Evolutionary conservation across 2,888 invertebrate species (phyloP).

Genomic region (Chrysolina oricalcia): DNA sequence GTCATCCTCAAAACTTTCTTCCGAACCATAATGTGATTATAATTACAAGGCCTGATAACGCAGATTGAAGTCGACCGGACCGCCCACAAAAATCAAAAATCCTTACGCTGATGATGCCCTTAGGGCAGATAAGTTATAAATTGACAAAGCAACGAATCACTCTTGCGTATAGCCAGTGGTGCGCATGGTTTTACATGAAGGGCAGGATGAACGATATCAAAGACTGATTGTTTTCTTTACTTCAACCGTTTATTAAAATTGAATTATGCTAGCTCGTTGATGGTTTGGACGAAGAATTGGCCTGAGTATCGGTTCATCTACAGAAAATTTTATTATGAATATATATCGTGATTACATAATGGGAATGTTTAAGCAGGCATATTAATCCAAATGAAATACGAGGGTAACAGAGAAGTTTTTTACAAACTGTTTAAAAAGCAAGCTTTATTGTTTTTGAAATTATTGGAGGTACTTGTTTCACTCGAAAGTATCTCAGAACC

Average conservation of each 20-base stretch:
- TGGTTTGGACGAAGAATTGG: constrained; percentile 21
- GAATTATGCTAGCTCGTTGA: constrained; percentile 37
- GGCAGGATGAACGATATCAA: constrained; percentile 28
- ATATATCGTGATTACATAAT: background rate
- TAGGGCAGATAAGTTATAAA: constrained; percentile 67
- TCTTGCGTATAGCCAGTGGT: constrained; percentile 33
- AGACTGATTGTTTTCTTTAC: constrained; percentile 30
- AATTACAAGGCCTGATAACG: constrained; percentile 70
- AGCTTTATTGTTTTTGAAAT: no score
- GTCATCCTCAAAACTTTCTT: constrained; percentile 52
- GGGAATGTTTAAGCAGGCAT: no score
- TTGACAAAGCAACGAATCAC: constrained; percentile 64
- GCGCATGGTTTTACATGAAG: constrained; percentile 16
- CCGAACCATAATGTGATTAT: constrained; percentile 68
- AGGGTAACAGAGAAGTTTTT: background rate
- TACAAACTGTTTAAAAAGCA: no score
- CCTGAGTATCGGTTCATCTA: background rate
- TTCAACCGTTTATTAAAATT: constrained; percentile 41
- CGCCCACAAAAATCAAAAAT: constrained; percentile 71
- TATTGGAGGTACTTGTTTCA: no score
- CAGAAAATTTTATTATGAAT: background rate
- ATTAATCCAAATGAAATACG: no score
- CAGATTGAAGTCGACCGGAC: constrained; percentile 66
- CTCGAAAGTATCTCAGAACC: no score
- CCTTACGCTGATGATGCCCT: constrained; percentile 68